These are phyloP conservation scores for Oceanodroma tethys DNA, from an alignment of 2,113 vertebrate species.

Conservation along the genomic window DNA sequence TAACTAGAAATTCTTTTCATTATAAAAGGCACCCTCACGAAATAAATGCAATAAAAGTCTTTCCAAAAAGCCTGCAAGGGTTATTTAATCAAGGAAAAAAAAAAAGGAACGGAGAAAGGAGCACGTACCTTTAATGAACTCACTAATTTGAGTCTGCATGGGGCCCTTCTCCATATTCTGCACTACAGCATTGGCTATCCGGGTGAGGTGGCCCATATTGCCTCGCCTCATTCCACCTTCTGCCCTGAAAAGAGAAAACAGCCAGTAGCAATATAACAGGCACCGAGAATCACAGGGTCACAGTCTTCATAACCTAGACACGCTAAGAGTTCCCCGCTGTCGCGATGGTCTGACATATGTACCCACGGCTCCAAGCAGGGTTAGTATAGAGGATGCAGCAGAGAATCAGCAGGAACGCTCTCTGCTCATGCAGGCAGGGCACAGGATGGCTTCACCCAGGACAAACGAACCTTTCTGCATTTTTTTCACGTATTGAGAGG, in stretches of 20 bases:
- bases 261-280: not conserved
- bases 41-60: not conserved
- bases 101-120: not conserved
- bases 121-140: slow-evolving; percentile 86
- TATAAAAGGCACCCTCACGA: not conserved
- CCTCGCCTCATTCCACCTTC: slow-evolving; percentile 90
- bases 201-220: slow-evolving; percentile 95
- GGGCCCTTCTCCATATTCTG: slow-evolving; percentile 92
- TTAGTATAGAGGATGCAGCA: not conserved
- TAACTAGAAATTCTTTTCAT: not conserved
- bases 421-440: not conserved
- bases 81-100: too few relatives aligned
- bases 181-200: slow-evolving; percentile 93
- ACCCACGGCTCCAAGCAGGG: rapidly evolving
- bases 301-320: too few relatives aligned
- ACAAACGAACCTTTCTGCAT: not conserved
- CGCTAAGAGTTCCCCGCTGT: rapidly evolving
- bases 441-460: rapidly evolving
- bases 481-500: too few relatives aligned
- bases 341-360: rapidly evolving
- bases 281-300: rapidly evolving
- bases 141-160: slow-evolving; percentile 82
- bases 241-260: slow-evolving; percentile 68
- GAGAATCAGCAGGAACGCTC: not conserved
- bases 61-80: not conserved